phyloP scores from a whole-genome alignment of 2,888 invertebrate genomes.

The Lasioglossum morio region DNA sequence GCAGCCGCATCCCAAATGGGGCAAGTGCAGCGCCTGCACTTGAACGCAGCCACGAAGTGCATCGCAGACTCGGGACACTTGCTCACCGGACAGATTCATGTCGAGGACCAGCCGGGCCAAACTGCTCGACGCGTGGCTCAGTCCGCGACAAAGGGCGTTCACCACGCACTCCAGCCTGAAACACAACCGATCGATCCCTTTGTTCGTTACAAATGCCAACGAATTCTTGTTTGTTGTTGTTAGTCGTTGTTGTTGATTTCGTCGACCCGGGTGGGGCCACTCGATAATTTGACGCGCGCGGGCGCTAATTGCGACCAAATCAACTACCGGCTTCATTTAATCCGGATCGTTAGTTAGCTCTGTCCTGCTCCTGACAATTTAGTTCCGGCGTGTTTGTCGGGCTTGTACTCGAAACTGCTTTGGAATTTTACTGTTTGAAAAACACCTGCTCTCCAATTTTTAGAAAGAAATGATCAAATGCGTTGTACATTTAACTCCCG shows the following conservation, averaged over 20 bases:
- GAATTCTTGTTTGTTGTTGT: background rate
- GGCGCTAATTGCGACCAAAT: slow-evolving; percentile 8
- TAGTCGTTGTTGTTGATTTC: background rate
- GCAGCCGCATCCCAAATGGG: slow-evolving; percentile 86
- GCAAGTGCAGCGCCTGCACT: slow-evolving; percentile 86
- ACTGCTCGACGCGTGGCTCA: slow-evolving; percentile 80
- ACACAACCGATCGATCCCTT: slow-evolving; percentile 51
- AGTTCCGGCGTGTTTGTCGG: background rate
- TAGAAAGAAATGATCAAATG: no score
- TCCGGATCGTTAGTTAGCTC: background rate
- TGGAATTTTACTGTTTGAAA: background rate
- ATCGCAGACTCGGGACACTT: slow-evolving; percentile 86
- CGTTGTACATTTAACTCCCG: no score
- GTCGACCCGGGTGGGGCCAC: background rate
- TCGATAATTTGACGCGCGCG: background rate
- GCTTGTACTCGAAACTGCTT: background rate
- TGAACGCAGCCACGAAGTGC: slow-evolving; percentile 85
- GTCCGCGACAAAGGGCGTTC: slow-evolving; percentile 85
- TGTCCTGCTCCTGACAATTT: background rate
- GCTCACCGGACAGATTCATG: slow-evolving; percentile 86
- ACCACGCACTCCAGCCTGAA: slow-evolving; percentile 86
- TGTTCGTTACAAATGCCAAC: slow-evolving; percentile 26
- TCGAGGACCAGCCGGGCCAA: slow-evolving; percentile 86
- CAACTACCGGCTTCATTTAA: background rate
- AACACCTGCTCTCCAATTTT: background rate